Conservation (phyloP, 64 coral and sea anemone species). For the Anthopleura sola region DNA sequence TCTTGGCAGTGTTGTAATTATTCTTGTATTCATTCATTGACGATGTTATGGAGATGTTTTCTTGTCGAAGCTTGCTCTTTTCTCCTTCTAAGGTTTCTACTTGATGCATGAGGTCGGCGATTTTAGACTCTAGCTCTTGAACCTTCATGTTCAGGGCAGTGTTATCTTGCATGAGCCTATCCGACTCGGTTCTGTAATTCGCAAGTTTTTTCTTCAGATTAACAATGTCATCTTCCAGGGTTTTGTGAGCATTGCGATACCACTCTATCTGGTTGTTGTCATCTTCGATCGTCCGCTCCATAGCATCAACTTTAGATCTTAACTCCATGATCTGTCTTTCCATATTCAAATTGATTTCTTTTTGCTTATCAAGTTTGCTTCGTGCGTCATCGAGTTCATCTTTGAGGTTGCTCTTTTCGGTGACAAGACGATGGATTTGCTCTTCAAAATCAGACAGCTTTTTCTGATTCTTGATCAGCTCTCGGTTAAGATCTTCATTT, state of each 20-base stretch:
- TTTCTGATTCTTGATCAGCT: constrained; percentile 88
- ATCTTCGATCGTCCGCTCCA: constrained; percentile 57
- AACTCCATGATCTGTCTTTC: constrained; percentile 68
- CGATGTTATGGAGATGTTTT: constrained; percentile 35
- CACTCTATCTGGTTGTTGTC: constrained; percentile 84
- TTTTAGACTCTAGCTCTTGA: constrained; percentile 78
- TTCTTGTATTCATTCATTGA: constrained; percentile 84
- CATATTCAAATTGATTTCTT: constrained; percentile 55
- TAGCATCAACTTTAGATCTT: constrained; percentile 52
- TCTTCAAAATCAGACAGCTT: constrained; percentile 69
- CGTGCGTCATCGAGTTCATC: constrained; percentile 63
- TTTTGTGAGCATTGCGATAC: constrained; percentile 54
- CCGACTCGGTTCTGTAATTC: constrained; percentile 61
- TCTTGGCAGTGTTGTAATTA: constrained; percentile 69
- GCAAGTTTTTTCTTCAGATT: constrained; percentile 68
- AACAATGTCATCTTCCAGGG: constrained; percentile 74
- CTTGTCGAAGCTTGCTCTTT: constrained; percentile 87
- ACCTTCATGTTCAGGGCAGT: constrained; percentile 55
- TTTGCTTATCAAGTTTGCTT: constrained; percentile 59
- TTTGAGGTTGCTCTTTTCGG: constrained; percentile 59
- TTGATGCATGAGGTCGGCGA: constrained; percentile 54
- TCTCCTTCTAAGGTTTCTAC: constrained; percentile 71
- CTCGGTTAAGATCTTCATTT: constrained; percentile 90
- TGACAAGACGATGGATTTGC: constrained; percentile 58
- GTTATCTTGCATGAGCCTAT: constrained; percentile 72